Percentiles rank a stretch among this genome's conserved stretches.
These are phyloP conservation scores for Leucopsar rothschildi DNA, from an alignment of 2,113 vertebrate genomes.

Conservation along the genomic window DNA sequence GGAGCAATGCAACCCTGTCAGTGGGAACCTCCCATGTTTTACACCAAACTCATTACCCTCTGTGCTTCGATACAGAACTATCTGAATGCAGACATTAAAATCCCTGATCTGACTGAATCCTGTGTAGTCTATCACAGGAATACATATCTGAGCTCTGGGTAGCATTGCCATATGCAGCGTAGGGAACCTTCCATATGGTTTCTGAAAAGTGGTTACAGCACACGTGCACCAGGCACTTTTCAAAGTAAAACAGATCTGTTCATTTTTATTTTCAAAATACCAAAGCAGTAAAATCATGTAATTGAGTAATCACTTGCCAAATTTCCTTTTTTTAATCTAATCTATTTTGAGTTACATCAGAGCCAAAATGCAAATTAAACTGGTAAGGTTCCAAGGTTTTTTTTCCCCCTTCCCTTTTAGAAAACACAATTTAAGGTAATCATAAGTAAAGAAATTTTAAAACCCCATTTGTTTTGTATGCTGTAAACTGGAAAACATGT, in stretches of 20 bases:
- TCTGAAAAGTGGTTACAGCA: conserved; percentile 59
- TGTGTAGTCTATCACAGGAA: background rate
- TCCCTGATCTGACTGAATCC: background rate
- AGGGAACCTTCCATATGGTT: conserved; percentile 40
- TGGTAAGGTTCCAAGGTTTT: conserved; percentile 69
- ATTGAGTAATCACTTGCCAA: conserved; percentile 81
- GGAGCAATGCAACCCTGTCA: background rate
- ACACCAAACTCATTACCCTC: background rate
- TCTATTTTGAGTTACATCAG: conserved; percentile 76
- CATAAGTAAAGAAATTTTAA: conserved; percentile 58
- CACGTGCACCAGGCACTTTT: conserved; percentile 65
- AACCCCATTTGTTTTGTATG: conserved; percentile 60
- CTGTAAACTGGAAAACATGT: conserved; percentile 56
- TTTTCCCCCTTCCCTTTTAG: background rate
- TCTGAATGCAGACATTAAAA: background rate
- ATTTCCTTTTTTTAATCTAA: conserved; percentile 78
- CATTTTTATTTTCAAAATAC: conserved; percentile 71
- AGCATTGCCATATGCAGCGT: background rate
- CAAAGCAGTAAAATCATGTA: conserved; percentile 79
- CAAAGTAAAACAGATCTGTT: conserved; percentile 72
- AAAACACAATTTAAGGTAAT: conserved; percentile 70
- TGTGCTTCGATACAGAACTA: background rate
- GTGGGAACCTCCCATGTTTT: background rate
- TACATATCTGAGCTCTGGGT: background rate
- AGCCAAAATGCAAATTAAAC: conserved; percentile 79